Evolutionary conservation across 2,797 vertebrate species (phyloP).

Genomic region (Argyrosomus regius): DNA sequence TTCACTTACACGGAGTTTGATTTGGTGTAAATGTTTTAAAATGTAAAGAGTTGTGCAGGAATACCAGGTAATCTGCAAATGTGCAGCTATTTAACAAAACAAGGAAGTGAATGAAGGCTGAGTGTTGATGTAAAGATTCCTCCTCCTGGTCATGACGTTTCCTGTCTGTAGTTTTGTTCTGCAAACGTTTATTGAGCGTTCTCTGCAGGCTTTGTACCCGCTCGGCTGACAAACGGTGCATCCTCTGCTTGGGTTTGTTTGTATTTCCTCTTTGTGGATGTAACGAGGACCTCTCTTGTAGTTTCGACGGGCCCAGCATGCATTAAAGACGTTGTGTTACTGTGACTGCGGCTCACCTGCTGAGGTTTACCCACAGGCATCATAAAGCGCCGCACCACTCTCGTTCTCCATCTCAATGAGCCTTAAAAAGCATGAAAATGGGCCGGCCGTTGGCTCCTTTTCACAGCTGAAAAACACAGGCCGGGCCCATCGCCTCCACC

Average conservation of each 20-base stretch:
- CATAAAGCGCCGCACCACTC: slow-evolving; percentile 70
- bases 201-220: too few species aligned
- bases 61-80: too few species aligned
- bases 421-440: slow-evolving; percentile 81
- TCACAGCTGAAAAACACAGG: slow-evolving; percentile 73
- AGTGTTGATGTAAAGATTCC: too few species aligned
- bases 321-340: slow-evolving; percentile 71
- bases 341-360: slow-evolving; percentile 74
- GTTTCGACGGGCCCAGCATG: slow-evolving; percentile 72
- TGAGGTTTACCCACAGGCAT: slow-evolving; percentile 77
- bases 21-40: too few species aligned
- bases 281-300: slow-evolving; percentile 78
- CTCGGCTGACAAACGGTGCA: slow-evolving; percentile 20
- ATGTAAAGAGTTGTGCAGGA: too few species aligned
- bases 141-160: too few species aligned
- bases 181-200: too few species aligned
- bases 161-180: too few species aligned
- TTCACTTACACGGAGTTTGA: too few species aligned
- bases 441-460: slow-evolving; percentile 70
- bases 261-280: slow-evolving; percentile 81
- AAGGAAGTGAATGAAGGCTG: too few species aligned
- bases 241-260: slow-evolving; percentile 75
- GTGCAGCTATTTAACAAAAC: too few species aligned
- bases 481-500: slow-evolving; percentile 66
- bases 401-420: slow-evolving; percentile 78